Evolutionary conservation across 2,888 invertebrate genomes (phyloP), one percentile per base, ranked within the genome.

Genomic region (Saturnia japonica): DNA sequence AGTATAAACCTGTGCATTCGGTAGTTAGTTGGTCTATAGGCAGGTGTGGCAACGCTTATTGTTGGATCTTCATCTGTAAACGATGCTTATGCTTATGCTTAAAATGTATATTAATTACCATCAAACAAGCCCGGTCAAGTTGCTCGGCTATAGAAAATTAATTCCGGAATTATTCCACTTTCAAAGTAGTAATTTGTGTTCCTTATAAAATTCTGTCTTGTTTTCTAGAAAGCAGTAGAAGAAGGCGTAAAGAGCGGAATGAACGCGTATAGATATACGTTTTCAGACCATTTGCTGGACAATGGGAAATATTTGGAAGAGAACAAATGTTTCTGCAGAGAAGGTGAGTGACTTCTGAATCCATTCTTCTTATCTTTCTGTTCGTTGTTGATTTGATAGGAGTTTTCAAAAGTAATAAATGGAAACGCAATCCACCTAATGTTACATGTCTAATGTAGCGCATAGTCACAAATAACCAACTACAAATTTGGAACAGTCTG

Each of bases 241-340:
- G 95, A 96, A 80, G 95, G 96, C 0, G 84, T 89, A 0, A 94
- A 95, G 54, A 93, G 94, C 47, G 96, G 96, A 0, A 88, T 97
- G 0, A 90, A 94, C n/a, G 96, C 96, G 0, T 96, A 96, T 82
- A 95, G 96, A 79, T 98, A 97, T 87, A 95, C 95, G 0, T 98
- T 98, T 79, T 96, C 96, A 25, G 95, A 96, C 0, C 95, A 97
- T 78, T 95, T 97, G 75, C 88, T 98, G 81, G 98, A 98, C 80
- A 97, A 97, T 80, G 97, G 97, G 0, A 94, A 94, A 70, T 82
- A 94, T 42, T 94, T 96, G 74, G 90, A 96, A n/a, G 95, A 96
- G 0, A 98, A 98, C 87, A 95, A 96, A 78, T 98, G 98, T 80
- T 98, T 96, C 88, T 98, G 98, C 80, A 94, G 96, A 75, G 86